phyloP scores from a whole-genome alignment of 2,113 vertebrate genomes.

The Galeopterus variegatus region DNA sequence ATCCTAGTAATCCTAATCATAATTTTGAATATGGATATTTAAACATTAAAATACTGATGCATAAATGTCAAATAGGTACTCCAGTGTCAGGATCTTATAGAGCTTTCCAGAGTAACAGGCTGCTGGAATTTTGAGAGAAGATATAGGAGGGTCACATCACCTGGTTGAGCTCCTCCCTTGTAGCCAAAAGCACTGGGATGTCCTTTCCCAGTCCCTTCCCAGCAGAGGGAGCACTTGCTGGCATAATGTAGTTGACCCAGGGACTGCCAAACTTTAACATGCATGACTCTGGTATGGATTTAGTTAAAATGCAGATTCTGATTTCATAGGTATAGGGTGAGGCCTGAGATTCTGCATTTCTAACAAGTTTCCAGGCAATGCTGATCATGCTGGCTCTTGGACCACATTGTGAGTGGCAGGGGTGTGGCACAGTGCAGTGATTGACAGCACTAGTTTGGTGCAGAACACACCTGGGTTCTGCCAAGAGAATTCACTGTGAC shows the following conservation, averaged over 20 bases:
- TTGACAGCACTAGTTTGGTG: background rate
- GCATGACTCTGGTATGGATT: background rate
- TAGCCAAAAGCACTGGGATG: background rate
- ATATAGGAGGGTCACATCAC: background rate
- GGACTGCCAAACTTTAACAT: background rate
- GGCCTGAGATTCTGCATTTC: background rate
- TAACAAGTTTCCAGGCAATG: background rate
- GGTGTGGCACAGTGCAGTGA: background rate
- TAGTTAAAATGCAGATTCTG: constrained; percentile 2
- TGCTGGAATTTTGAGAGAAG: background rate
- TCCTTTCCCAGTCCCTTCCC: background rate
- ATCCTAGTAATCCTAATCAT: background rate
- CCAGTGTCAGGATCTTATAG: background rate
- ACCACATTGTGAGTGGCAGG: background rate
- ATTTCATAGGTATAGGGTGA: background rate
- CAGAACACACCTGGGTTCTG: background rate
- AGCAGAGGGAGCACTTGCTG: background rate
- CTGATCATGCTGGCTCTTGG: background rate
- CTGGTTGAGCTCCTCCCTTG: background rate
- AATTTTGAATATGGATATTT: background rate
- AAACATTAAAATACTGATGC: background rate
- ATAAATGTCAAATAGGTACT: background rate
- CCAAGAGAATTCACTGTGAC: background rate
- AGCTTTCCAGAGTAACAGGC: background rate
- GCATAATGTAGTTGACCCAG: background rate